Conservation (phyloP, 1,140 invertebrate species). For the Mercenaria mercenaria region DNA sequence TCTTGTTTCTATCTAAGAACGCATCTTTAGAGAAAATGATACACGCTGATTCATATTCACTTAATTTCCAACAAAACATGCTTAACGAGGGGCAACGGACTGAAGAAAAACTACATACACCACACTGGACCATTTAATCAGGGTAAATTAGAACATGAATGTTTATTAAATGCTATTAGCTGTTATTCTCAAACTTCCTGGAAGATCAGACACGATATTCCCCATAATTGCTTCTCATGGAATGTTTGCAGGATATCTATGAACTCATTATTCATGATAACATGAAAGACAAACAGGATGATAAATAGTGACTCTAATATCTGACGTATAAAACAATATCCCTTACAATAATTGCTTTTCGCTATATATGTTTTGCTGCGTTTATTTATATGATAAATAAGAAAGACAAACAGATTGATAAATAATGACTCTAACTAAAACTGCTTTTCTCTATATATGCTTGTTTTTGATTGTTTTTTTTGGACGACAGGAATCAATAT, state of each 20-base stretch:
- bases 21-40: conserved; percentile 36
- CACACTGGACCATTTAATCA: not conserved
- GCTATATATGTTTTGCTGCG: too few relatives aligned
- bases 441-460: too few relatives aligned
- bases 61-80: conserved; percentile 31
- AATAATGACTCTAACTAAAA: too few relatives aligned
- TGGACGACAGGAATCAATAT: too few relatives aligned
- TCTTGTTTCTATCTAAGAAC: conserved; percentile 11
- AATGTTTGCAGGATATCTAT: not conserved
- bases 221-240: conserved; percentile 15
- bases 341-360: too few relatives aligned
- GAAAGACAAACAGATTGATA: too few relatives aligned
- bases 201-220: not conserved
- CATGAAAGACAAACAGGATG: too few relatives aligned
- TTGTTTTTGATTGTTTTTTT: too few relatives aligned
- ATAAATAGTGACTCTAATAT: too few relatives aligned
- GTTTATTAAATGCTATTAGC: conserved; percentile 22
- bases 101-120: not conserved
- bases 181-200: not conserved
- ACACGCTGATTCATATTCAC: conserved; percentile 32
- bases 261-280: not conserved
- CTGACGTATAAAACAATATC: too few relatives aligned
- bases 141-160: not conserved
- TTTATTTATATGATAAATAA: too few relatives aligned
- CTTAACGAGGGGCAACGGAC: conserved; percentile 21